These are phyloP conservation scores for Euclidia mi DNA, from an alignment of 2,888 invertebrate genomes.

Conservation along the genomic window DNA sequence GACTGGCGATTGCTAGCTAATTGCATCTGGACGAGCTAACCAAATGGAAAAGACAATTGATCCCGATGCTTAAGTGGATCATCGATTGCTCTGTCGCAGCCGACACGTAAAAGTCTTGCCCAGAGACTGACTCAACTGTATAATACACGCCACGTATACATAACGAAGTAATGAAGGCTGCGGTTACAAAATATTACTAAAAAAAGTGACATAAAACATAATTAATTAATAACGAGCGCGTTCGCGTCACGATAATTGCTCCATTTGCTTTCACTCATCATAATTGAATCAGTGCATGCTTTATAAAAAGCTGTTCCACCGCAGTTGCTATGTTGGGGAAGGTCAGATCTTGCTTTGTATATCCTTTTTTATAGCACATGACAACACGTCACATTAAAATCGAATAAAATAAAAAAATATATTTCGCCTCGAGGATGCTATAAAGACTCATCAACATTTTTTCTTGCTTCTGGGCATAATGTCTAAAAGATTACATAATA, in stretches of 20 bases:
- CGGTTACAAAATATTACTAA: too few species aligned
- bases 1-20: conserved; percentile 44
- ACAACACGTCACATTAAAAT: background rate
- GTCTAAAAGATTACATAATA: conserved; percentile 54
- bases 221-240: background rate
- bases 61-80: conserved; percentile 27
- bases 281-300: conserved; percentile 37
- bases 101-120: too few species aligned
- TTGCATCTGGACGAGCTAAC: conserved; percentile 35
- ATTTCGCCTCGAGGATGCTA: background rate
- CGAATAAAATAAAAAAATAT: background rate
- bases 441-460: conserved; percentile 36
- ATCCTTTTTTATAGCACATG: conserved; percentile 15
- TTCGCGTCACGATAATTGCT: conserved; percentile 17
- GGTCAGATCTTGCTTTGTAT: conserved; percentile 46
- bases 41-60: conserved; percentile 47
- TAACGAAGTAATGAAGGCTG: too few species aligned
- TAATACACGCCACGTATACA: too few species aligned
- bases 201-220: too few species aligned
- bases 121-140: too few species aligned
- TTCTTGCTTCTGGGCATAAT: conserved; percentile 47
- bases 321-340: conserved; percentile 44
- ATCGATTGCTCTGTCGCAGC: conserved; percentile 11
- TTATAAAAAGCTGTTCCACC: conserved; percentile 31
- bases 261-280: conserved; percentile 42